A percentile compares a stretch with the other conserved stretches of the same genome.
Evolutionary conservation across 2,797 vertebrate species (phyloP).

Genomic region (Dallia pectoralis): DNA sequence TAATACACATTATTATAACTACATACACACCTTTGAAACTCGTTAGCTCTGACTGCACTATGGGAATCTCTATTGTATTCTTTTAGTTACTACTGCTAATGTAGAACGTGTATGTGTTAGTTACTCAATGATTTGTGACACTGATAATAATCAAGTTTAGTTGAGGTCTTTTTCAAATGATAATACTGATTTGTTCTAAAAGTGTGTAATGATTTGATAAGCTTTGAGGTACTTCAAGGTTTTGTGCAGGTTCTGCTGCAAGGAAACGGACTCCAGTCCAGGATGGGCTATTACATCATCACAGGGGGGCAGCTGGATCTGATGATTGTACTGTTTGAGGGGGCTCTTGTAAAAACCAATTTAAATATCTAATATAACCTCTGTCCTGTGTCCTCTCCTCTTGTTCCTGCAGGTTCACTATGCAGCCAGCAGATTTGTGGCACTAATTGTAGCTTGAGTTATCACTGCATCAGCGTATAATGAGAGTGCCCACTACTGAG

Average conservation of each 20-base stretch:
- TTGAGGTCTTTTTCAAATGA: background rate
- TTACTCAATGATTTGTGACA: slow-evolving; percentile 2
- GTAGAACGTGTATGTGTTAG: background rate
- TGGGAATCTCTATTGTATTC: background rate
- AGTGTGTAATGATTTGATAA: background rate
- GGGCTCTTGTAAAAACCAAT: no score
- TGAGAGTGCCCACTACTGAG: background rate
- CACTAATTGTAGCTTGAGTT: slow-evolving; percentile 10
- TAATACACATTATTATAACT: background rate
- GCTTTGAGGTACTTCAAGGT: background rate
- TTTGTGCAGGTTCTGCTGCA: no score
- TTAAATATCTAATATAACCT: background rate
- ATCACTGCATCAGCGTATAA: slow-evolving; percentile 10
- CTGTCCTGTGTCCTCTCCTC: background rate
- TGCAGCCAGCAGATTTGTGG: background rate
- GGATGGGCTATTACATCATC: no score
- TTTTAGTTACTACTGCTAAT: background rate
- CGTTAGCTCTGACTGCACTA: background rate
- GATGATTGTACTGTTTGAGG: no score
- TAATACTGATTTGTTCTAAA: background rate
- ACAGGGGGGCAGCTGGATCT: no score
- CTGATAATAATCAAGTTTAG: background rate
- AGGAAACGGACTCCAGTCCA: no score
- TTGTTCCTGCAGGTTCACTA: background rate
- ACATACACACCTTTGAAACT: background rate